Conservation (phyloP, 2,888 invertebrate species). For the Graphium colonna region DNA sequence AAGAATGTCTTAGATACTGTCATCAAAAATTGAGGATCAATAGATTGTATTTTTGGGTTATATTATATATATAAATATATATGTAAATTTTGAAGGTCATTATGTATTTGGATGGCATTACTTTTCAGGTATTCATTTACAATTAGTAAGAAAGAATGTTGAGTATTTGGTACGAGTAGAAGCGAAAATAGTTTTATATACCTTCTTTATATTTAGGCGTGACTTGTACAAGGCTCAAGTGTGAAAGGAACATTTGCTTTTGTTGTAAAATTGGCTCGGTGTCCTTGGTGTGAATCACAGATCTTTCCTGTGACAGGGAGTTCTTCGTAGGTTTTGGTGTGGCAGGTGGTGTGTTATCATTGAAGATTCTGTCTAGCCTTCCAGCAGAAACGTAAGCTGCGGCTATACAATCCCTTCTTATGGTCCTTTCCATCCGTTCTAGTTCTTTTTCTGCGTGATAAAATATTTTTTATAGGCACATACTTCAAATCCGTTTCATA, state of each 20-base stretch:
- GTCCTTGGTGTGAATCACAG: constrained; percentile 26
- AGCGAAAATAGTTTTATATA: no score
- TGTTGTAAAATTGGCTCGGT: constrained; percentile 45
- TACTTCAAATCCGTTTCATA: no score
- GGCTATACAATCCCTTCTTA: constrained; percentile 72
- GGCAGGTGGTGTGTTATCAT: constrained; percentile 45
- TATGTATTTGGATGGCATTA: neutral
- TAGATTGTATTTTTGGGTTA: no score
- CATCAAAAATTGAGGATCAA: no score
- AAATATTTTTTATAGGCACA: no score
- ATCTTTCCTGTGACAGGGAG: neutral
- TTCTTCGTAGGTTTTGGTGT: neutral
- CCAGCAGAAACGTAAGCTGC: constrained; percentile 69
- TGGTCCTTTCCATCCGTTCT: constrained; percentile 79
- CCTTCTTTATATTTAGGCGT: constrained; percentile 79
- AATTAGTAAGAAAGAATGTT: no score
- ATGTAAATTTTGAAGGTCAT: neutral
- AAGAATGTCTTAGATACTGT: constrained; percentile 1
- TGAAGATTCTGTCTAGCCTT: constrained; percentile 46
- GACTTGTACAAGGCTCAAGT: constrained; percentile 78
- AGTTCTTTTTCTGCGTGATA: constrained; percentile 71
- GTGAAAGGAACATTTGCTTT: constrained; percentile 81
- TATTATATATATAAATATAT: constrained; percentile 1
- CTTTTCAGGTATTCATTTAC: no score
- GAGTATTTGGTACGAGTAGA: no score